phyloP scores from a whole-genome alignment of 1,140 invertebrate genomes.

The Pseudomyrmex dendroicus region DNA sequence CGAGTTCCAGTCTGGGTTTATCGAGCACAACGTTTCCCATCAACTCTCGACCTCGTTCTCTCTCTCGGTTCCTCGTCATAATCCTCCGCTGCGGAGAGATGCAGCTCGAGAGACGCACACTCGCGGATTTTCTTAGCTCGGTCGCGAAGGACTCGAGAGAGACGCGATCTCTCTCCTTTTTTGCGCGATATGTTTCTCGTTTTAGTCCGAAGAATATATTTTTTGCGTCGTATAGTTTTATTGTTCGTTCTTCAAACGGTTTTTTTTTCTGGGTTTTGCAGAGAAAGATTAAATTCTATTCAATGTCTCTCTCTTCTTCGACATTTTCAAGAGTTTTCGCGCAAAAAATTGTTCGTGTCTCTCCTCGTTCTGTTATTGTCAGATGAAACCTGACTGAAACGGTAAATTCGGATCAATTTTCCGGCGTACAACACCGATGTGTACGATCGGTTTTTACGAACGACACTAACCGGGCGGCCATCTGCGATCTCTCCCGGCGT shows the following conservation, averaged over 20 bases:
- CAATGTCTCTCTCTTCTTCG: too few species aligned
- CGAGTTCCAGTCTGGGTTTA: slow-evolving; percentile 53
- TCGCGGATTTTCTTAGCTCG: background rate
- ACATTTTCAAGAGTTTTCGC: background rate
- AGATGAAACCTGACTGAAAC: background rate
- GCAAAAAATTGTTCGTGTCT: background rate
- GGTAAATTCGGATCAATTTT: slow-evolving; percentile 27
- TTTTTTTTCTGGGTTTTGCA: too few species aligned
- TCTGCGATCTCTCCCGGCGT: slow-evolving; percentile 40
- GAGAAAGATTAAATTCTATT: too few species aligned
- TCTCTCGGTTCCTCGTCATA: background rate
- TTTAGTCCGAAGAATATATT: too few species aligned
- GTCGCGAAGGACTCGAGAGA: background rate
- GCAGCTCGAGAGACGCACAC: background rate
- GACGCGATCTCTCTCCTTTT: background rate
- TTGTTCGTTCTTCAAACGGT: background rate
- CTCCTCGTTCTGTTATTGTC: background rate
- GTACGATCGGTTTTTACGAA: slow-evolving; percentile 40
- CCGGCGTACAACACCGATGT: background rate
- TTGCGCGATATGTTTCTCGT: background rate
- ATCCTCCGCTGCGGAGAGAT: background rate
- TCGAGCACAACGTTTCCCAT: slow-evolving; percentile 49
- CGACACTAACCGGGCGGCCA: slow-evolving; percentile 17
- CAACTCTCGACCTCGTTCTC: slow-evolving; percentile 17
- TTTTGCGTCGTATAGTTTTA: background rate